phyloP scores from a whole-genome alignment of 2,113 vertebrate species.

The Glareola pratincola region DNA sequence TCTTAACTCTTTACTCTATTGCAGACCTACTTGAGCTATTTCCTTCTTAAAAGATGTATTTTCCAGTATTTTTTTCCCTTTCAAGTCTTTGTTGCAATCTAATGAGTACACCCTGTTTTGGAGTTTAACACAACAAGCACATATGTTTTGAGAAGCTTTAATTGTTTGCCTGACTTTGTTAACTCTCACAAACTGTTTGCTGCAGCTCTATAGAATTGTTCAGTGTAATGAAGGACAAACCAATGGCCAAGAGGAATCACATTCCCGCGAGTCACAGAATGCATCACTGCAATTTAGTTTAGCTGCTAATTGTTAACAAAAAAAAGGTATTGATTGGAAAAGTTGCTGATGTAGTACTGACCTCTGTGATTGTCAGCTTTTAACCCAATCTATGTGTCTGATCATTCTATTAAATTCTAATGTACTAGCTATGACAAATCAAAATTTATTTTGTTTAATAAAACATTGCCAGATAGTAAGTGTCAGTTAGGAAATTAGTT shows the following conservation, averaged over 20 bases:
- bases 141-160: neutral
- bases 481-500: slow-evolving; percentile 52
- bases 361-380: neutral
- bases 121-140: neutral
- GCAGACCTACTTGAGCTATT: neutral
- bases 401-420: neutral
- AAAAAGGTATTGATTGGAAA: neutral
- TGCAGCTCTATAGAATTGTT: neutral
- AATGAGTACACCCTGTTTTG: neutral
- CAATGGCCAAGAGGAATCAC: neutral
- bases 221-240: neutral
- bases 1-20: neutral
- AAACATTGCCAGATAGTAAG: slow-evolving; percentile 60
- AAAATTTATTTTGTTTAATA: slow-evolving; percentile 69
- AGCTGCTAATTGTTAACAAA: neutral
- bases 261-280: neutral
- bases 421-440: slow-evolving; percentile 42
- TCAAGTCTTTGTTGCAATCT: neutral
- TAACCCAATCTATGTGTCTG: neutral
- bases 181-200: neutral
- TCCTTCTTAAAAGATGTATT: neutral
- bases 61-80: neutral
- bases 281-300: neutral
- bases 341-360: neutral
- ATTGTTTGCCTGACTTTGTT: neutral